Evolutionary conservation across 2,113 vertebrate species (phyloP).

Genomic region (Bothrops jararaca): DNA sequence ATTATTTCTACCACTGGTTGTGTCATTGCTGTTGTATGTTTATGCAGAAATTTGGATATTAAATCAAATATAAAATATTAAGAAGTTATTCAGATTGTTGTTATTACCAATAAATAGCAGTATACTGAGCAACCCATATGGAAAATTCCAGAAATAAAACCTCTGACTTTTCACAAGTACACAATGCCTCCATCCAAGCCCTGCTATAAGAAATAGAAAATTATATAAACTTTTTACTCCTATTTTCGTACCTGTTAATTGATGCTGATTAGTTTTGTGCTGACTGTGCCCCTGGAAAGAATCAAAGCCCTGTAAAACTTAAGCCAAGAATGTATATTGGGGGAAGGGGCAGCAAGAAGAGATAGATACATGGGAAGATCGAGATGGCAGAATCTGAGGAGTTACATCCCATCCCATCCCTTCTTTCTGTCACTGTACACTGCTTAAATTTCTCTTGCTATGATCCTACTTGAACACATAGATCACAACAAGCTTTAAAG

Average conservation of each 20-base stretch:
- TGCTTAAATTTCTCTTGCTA: constrained; percentile 6
- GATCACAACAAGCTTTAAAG: constrained; percentile 25
- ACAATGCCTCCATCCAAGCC: constrained; percentile 4
- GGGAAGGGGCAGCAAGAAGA: constrained; percentile 41
- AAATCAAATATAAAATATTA: not conserved
- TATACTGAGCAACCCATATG: not conserved
- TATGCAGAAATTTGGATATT: not conserved
- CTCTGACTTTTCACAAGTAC: not conserved
- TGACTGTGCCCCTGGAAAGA: constrained; percentile 60
- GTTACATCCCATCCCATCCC: constrained; percentile 12
- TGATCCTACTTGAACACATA: constrained; percentile 36
- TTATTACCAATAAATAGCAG: not conserved
- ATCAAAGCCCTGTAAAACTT: constrained; percentile 60
- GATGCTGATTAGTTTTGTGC: constrained; percentile 61
- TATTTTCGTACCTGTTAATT: constrained; percentile 64
- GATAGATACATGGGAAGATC: constrained; percentile 3
- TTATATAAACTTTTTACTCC: constrained; percentile 50
- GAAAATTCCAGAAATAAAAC: not conserved
- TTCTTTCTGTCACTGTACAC: not conserved
- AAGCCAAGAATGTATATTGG: constrained; percentile 57
- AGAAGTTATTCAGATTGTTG: not conserved
- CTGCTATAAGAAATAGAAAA: constrained; percentile 2
- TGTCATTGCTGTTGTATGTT: not conserved
- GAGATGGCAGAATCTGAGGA: not conserved
- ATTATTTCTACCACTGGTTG: not conserved